phyloP scores from a whole-genome alignment of 2,797 vertebrate species.

The Syndactyla subalaris region DNA sequence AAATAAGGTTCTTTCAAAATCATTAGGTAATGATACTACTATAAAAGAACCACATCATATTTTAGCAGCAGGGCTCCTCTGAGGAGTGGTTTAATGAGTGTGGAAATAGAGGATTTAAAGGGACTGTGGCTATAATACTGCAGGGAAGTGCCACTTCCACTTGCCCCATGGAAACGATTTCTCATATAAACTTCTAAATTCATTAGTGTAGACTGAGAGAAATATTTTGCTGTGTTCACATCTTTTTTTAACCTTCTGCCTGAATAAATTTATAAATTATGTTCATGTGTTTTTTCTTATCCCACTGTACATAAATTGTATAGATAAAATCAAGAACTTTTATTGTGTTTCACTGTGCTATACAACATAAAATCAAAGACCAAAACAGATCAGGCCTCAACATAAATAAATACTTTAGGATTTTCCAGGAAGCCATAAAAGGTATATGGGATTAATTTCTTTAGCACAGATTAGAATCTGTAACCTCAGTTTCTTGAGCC shows the following conservation, averaged over 20 bases:
- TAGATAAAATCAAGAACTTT: neutral
- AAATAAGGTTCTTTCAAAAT: conserved; percentile 50
- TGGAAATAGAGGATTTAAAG: conserved; percentile 43
- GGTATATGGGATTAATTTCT: neutral
- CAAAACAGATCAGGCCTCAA: neutral
- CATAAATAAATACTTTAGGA: neutral
- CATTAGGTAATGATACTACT: conserved; percentile 65
- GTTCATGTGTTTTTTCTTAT: conserved; percentile 18
- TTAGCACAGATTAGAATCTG: neutral
- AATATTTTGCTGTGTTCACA: conserved; percentile 53
- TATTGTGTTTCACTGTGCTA: neutral
- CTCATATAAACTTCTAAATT: conserved; percentile 56
- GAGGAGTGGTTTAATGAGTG: conserved; percentile 63
- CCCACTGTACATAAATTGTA: neutral
- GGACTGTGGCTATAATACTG: neutral
- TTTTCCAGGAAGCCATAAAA: neutral
- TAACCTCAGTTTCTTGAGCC: neutral
- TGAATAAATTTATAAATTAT: conserved; percentile 39
- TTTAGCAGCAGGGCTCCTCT: conserved; percentile 61
- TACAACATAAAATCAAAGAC: neutral
- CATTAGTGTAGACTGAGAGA: conserved; percentile 39
- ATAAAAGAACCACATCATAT: conserved; percentile 49
- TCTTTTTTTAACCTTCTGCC: conserved; percentile 34
- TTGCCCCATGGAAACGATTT: conserved; percentile 51
- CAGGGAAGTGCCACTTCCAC: conserved; percentile 42